Percentiles rank a stretch among this genome's conserved stretches.
Conservation (phyloP, 2,797 vertebrate genomes). For the Hydrophis major region DNA sequence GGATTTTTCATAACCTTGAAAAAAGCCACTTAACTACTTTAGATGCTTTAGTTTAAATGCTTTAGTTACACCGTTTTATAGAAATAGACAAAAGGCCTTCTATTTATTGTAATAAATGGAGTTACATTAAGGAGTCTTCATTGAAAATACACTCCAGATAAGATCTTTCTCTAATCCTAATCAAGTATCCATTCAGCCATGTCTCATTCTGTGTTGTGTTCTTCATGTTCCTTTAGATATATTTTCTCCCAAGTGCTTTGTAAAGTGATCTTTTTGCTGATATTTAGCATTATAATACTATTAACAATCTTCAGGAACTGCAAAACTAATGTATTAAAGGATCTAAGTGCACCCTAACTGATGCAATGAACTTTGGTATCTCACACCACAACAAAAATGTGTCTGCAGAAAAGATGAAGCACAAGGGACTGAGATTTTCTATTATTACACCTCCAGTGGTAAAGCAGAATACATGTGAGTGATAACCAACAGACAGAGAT, state of each 20-base stretch:
- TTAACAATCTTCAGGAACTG: background rate
- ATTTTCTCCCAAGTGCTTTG: background rate
- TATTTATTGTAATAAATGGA: slow-evolving; percentile 53
- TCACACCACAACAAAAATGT: background rate
- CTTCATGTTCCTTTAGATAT: background rate
- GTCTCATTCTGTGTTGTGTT: slow-evolving; percentile 5
- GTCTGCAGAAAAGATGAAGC: too few relatives aligned
- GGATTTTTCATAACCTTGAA: background rate
- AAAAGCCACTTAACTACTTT: background rate
- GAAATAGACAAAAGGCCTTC: slow-evolving; percentile 34
- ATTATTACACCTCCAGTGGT: background rate
- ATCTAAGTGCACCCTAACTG: background rate
- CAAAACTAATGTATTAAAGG: background rate
- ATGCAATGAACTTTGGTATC: background rate
- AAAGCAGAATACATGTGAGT: background rate
- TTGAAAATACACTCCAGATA: slow-evolving; percentile 52
- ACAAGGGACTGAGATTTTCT: background rate
- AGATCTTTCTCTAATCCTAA: slow-evolving; percentile 21
- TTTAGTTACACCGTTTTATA: slow-evolving; percentile 41
- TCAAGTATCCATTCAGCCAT: slow-evolving; percentile 21
- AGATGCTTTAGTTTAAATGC: slow-evolving; percentile 8
- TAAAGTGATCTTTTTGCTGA: background rate
- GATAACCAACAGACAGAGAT: background rate
- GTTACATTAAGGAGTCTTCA: slow-evolving; percentile 16
- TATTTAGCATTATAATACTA: background rate